Evolutionary conservation across 2,888 invertebrate species (phyloP), one percentile per base, ranked within the genome.

Genomic region (Belgica antarctica): DNA sequence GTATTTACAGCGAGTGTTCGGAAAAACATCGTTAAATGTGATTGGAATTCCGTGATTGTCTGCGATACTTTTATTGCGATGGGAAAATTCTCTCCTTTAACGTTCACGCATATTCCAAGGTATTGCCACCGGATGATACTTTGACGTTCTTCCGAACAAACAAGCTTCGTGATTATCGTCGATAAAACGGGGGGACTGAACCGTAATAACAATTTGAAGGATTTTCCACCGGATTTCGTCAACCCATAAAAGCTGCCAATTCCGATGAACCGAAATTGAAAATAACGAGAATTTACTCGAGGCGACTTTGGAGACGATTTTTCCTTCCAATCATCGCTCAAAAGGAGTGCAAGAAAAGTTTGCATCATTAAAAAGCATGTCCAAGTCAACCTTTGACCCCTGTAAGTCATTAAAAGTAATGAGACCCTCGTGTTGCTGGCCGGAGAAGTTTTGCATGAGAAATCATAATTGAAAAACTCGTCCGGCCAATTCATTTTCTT

Each of bases 1-100:
- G 62, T 62, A 62, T 62, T 62, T 62, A 62, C 62, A 36, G 34
- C 19, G 34, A 62, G n/a, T n/a, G 28, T 12, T 25, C 17, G 62
- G 36, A 36, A 62, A 59, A 62, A 31, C 62, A 34, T 62, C 62
- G 62, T 62, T 62, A 62, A 62, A 19, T 62, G 34, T 62, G 62
- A 62, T 62, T 36, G 22, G 62, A 62, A 22, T 8, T n/a, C 22
- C 36, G 19, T 62, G 36, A 17, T 62, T 62, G 36, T 36, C 36
- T 62, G 61, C 8, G 17, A 8, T 46, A 8, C 15, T 46, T 31
- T 31, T 31, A 31, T 31, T 46, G 52, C 59, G 59, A 59, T 27
- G 59, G 3, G 52, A 52, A n/a, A 22, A 22, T 52, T 17, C 52
- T n/a, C 24, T 25, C n/a, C n/a, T 25, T 27, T 4, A 4, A 59